phyloP scores from a whole-genome alignment of 1,140 invertebrate genomes.

The Centruroides vittatus region DNA sequence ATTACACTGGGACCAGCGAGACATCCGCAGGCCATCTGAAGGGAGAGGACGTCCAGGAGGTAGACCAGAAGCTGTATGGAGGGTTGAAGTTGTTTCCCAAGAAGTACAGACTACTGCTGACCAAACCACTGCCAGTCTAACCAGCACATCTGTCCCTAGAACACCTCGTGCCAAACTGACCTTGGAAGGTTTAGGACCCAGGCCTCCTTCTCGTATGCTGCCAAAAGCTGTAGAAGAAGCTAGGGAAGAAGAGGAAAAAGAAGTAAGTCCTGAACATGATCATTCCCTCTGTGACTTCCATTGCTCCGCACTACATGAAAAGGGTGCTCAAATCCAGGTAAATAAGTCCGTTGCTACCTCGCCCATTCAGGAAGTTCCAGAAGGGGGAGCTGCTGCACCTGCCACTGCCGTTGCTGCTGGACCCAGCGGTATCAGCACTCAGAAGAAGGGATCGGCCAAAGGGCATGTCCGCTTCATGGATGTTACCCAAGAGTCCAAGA shows the following conservation, averaged over 20 bases:
- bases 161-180: constrained; percentile 18
- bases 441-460: constrained; percentile 11
- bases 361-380: constrained; percentile 57
- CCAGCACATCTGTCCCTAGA: neutral
- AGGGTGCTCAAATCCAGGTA: constrained; percentile 73
- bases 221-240: constrained; percentile 12
- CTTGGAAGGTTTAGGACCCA: constrained; percentile 14
- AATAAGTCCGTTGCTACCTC: constrained; percentile 81
- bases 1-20: constrained; percentile 69
- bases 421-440: constrained; percentile 6
- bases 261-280: constrained; percentile 17
- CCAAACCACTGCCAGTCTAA: constrained; percentile 8
- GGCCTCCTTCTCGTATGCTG: constrained; percentile 13
- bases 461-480: constrained; percentile 20
- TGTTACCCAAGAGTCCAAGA: constrained; percentile 9
- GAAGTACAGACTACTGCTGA: constrained; percentile 13
- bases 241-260: neutral
- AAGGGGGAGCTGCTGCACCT: constrained; percentile 15
- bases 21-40: constrained; percentile 19
- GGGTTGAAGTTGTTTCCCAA: constrained; percentile 13
- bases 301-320: constrained; percentile 82
- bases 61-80: constrained; percentile 11
- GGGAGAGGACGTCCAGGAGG: constrained; percentile 18
- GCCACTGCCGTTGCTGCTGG: constrained; percentile 7
- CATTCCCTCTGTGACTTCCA: constrained; percentile 76